Base-by-base conservation (phyloP, 2,888 invertebrate genomes). In the Hypercompe scribonia region DNA sequence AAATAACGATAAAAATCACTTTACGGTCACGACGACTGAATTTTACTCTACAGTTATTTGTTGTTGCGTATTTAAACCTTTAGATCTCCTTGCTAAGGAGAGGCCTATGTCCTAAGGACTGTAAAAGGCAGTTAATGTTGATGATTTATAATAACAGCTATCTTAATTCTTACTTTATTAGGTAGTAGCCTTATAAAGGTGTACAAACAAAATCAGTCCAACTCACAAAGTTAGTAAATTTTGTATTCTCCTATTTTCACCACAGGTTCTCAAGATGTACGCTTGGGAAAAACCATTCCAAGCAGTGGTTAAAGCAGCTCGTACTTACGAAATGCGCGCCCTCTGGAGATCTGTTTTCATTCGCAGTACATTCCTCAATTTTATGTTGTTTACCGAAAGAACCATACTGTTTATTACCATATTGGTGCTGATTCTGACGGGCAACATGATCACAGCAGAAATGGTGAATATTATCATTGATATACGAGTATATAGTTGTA, bases 241-340 rank as follows among this genome's bases (percentile, higher is more conserved):
- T n/a, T 69, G 13, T 65, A 39, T 65, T 68, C 18, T 11, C 1
- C 66, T 46, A 64, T 67, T 70, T 39, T 33, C 81, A 18, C 66
- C 87, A 68, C 90, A 97, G 94, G 98, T 99, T 0, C 98, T 99
- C 78, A 99, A 99, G 95, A 99, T 99, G 99, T 99, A 99, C 90
- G 97, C 98, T 3, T 99, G 99, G 98, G 99, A 99, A 92, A 96
- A 96, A 81, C 98, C 98, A 0, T 99, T 99, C 90, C 97, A 97
- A 69, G 91, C 96, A 33, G 94, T 98, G 0, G 97, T 98, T 21
- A 96, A 95, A 68, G 88, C 93, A 11, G 96, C 97, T 4, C 92
- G 98, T 83, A 94, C 86, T 72, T 89, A 87, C 68, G 95, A 97
- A 91, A 93, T 97, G 82, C 89, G 86, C 2, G 94, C 96, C 34